Conservation (phyloP, 2,113 vertebrate species). For the Barbus barbus region DNA sequence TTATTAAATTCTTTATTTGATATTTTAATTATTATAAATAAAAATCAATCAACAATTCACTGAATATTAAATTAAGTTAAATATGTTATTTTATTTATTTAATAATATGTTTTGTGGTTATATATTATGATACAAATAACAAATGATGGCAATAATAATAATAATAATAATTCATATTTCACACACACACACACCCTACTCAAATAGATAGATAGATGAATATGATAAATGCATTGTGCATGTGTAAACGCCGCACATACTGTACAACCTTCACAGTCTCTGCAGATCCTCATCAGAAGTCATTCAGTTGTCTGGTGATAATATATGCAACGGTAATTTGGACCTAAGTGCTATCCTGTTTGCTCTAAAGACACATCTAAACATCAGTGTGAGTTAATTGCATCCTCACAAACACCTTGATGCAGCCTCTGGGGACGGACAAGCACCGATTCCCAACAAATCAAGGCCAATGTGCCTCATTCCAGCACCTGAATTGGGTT, state of each 20-base stretch:
- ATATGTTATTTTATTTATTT: too few relatives aligned
- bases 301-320: background rate
- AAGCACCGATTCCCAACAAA: conserved; percentile 19
- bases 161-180: too few relatives aligned
- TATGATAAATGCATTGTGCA: background rate
- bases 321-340: background rate
- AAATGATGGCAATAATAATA: too few relatives aligned
- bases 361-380: conserved; percentile 12
- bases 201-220: background rate
- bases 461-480: background rate
- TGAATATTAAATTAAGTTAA: too few relatives aligned
- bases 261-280: background rate
- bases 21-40: too few relatives aligned
- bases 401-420: conserved; percentile 23
- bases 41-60: too few relatives aligned
- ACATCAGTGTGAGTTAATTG: background rate
- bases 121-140: too few relatives aligned
- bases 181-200: background rate
- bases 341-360: conserved; percentile 14
- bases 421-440: background rate
- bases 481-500: background rate
- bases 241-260: too few relatives aligned
- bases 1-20: too few relatives aligned
- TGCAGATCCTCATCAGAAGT: background rate
- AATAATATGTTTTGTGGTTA: too few relatives aligned